phyloP scores from a whole-genome alignment of 2,797 vertebrate genomes.

The Discoglossus pictus region DNA sequence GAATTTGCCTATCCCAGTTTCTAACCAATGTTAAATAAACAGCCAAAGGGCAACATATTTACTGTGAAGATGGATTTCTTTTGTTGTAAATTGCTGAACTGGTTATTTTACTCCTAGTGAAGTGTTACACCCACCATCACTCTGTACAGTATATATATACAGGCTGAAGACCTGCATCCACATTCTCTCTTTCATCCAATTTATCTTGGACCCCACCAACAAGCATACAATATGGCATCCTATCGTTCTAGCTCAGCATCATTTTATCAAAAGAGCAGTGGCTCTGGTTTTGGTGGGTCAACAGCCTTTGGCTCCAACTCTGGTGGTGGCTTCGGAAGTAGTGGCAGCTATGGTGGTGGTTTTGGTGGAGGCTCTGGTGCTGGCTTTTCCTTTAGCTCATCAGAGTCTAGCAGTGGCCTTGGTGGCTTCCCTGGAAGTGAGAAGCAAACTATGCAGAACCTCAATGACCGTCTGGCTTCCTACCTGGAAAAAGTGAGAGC shows the following conservation, averaged over 20 bases:
- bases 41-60: neutral
- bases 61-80: neutral
- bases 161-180: too few species aligned
- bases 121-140: neutral
- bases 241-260: too few species aligned
- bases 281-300: neutral
- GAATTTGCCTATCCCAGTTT: too few species aligned
- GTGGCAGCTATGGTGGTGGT: slow-evolving; percentile 55
- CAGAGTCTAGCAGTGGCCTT: slow-evolving; percentile 62
- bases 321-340: slow-evolving; percentile 21
- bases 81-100: too few species aligned
- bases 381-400: too few species aligned
- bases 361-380: slow-evolving; percentile 49
- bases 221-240: too few species aligned
- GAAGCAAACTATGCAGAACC: slow-evolving; percentile 87
- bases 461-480: slow-evolving; percentile 83
- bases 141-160: too few species aligned
- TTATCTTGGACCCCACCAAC: too few species aligned
- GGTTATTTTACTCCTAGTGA: too few species aligned
- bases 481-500: slow-evolving; percentile 83
- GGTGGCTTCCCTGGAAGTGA: slow-evolving; percentile 67
- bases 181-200: too few species aligned
- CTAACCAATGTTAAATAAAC: too few species aligned
- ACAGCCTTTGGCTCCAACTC: neutral
- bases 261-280: too few species aligned